Evolutionary conservation across 2,797 vertebrate species (phyloP), one percentile per base, ranked within the genome.

Genomic region (Otolemur crassicaudatus): DNA sequence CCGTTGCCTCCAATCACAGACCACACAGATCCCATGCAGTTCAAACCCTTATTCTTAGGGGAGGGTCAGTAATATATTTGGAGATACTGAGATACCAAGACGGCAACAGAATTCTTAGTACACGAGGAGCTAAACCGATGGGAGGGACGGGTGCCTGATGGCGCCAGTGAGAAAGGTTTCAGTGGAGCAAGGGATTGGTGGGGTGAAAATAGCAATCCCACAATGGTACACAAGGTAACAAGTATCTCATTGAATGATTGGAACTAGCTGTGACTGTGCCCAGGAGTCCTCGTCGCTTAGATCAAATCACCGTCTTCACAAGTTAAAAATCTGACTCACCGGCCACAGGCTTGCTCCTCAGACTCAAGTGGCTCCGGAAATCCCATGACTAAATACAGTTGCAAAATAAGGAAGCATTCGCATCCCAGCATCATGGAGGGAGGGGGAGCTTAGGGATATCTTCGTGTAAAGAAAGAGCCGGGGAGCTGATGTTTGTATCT

Each of bases 321-420:
- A 60, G 49, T 93, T 95, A 29, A 79, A 43, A 37, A 46, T 84
- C 80, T 96, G 95, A 97, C 92, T 96, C 97, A 92, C 0, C 80
- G 93, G 73, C 46, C 77, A 40, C 1, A 12, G 70, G 77, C 46
- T 87, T 63, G 77, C 20, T 90, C 67, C 61, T 61, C 86, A 76
- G 67, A 80, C 75, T 75, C 73, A 40, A 49, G 60, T 7, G 49
- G 63, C 49, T 90, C 95, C 96, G 87, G 93, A 97, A 97, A 94
- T 80, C 69, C 93, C 40, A 27, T 73, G 84, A 93, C 92, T 92
- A 87, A 81, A 76, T 3, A 27, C 91, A 65, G 27, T 67, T 95
- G 85, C 84, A 79, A 91, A 96, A 97, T 79, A 69, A 90, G 73
- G 17, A 23, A 70, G 63, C 23, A 4, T 3, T 4, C 9, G 22